Conservation (phyloP, 30 jellyfish, hydroid and myxozoan genomes). For the Pseudorhiza aurosa region DNA sequence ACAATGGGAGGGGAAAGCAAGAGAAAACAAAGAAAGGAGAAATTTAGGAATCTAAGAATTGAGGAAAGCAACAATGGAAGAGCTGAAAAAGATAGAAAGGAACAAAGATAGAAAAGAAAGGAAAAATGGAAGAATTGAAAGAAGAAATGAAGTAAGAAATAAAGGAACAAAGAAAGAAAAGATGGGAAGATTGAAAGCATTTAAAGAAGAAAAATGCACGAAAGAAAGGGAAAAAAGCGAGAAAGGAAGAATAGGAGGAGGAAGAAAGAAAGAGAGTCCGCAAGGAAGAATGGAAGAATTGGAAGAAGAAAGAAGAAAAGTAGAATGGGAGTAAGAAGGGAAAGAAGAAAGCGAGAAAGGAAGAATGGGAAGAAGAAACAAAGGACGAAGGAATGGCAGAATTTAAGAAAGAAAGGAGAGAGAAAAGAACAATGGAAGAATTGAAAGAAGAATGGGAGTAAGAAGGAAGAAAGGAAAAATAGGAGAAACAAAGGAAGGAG, state of each 20-base stretch:
- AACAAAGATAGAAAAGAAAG: not conserved
- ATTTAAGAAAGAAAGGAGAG: not conserved
- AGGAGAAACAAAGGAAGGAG: too few species aligned
- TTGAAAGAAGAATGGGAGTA: not conserved
- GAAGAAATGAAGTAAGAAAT: not conserved
- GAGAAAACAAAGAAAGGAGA: not conserved
- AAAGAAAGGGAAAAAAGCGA: not conserved
- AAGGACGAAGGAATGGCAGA: not conserved
- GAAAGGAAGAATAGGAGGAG: not conserved
- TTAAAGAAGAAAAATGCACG: not conserved
- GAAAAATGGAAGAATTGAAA: not conserved
- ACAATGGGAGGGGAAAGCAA: not conserved
- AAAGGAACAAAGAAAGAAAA: not conserved
- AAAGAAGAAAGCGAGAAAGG: not conserved
- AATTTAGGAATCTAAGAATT: not conserved
- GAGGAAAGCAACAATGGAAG: not conserved
- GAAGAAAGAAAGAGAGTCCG: not conserved
- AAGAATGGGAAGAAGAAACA: not conserved
- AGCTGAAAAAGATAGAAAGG: not conserved
- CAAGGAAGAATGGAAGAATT: not conserved
- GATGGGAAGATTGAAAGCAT: not conserved
- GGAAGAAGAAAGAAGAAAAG: not conserved
- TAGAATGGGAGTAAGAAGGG: not conserved
- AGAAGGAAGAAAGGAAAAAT: not conserved
- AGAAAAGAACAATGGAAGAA: not conserved